A percentile compares a stretch with the other conserved stretches of the same genome.
phyloP scores from a whole-genome alignment of 1,140 invertebrate species.

The Thalassaphorura encarpata region DNA sequence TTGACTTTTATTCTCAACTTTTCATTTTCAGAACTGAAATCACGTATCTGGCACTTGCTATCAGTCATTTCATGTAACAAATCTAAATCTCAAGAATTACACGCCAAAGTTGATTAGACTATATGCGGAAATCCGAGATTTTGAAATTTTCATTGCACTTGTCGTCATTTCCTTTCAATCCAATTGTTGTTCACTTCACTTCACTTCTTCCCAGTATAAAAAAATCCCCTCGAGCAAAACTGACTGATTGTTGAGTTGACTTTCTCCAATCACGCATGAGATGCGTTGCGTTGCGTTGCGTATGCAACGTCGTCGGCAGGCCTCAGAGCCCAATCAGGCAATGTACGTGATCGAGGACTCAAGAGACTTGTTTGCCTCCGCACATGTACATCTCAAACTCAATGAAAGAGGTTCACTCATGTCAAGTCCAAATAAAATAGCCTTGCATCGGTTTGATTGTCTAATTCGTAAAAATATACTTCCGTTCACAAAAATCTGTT shows the following conservation, averaged over 20 bases:
- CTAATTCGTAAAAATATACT: constrained; percentile 30
- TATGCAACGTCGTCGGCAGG: not conserved
- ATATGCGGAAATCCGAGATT: too few relatives aligned
- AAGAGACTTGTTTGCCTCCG: not conserved
- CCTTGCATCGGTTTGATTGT: constrained; percentile 33
- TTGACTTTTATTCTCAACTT: too few relatives aligned
- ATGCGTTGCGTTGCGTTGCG: not conserved
- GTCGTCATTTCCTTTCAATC: too few relatives aligned
- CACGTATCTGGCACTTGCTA: too few relatives aligned
- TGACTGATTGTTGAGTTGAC: not conserved
- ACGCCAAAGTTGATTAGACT: too few relatives aligned
- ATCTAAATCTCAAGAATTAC: too few relatives aligned
- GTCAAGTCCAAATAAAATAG: constrained; percentile 33
- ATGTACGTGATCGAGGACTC: constrained; percentile 28
- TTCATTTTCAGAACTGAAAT: too few relatives aligned
- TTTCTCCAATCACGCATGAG: not conserved
- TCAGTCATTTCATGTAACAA: too few relatives aligned
- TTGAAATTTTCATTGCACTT: too few relatives aligned
- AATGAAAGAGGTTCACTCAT: constrained; percentile 27
- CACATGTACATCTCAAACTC: constrained; percentile 20
- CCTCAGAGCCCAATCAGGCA: constrained; percentile 1
- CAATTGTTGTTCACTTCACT: not conserved
- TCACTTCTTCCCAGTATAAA: not conserved
- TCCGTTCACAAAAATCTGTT: constrained; percentile 35
- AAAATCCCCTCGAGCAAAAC: not conserved